phyloP scores from a whole-genome alignment of 2,113 vertebrate species.

The Scortum barcoo region DNA sequence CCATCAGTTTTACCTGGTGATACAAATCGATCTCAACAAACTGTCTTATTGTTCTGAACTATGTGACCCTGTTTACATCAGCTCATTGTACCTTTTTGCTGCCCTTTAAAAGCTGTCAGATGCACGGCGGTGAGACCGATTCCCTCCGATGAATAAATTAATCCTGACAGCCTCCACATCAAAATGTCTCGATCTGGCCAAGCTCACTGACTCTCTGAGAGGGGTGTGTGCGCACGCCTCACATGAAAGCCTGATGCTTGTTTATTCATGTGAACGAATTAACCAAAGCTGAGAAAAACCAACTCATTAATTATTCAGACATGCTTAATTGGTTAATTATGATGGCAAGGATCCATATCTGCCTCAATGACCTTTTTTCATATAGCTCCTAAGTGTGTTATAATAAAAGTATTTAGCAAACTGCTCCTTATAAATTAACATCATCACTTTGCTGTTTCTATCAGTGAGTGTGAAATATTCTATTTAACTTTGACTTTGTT shows the following conservation, averaged over 20 bases:
- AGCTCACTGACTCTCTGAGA: background rate
- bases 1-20: background rate
- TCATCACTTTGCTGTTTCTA: slow-evolving; percentile 20
- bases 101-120: slow-evolving; percentile 52
- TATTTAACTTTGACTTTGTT: slow-evolving; percentile 37
- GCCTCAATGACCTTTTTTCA: slow-evolving; percentile 44
- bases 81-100: slow-evolving; percentile 18
- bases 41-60: slow-evolving; percentile 22
- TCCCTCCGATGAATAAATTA: slow-evolving; percentile 45
- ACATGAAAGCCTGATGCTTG: slow-evolving; percentile 3
- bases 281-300: slow-evolving; percentile 48
- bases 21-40: slow-evolving; percentile 18
- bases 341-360: slow-evolving; percentile 41
- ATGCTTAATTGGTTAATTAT: slow-evolving; percentile 67
- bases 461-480: slow-evolving; percentile 35
- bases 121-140: slow-evolving; percentile 12
- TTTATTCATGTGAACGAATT: slow-evolving; percentile 38
- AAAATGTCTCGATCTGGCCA: slow-evolving; percentile 16
- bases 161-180: slow-evolving; percentile 52
- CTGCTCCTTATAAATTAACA: slow-evolving; percentile 35
- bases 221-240: background rate
- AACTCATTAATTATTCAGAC: slow-evolving; percentile 58
- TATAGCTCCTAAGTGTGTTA: slow-evolving; percentile 20
- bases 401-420: slow-evolving; percentile 53
- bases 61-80: slow-evolving; percentile 33